Base-by-base conservation (phyloP, 2,888 invertebrate genomes). In the Chymomyza fuscimana region DNA sequence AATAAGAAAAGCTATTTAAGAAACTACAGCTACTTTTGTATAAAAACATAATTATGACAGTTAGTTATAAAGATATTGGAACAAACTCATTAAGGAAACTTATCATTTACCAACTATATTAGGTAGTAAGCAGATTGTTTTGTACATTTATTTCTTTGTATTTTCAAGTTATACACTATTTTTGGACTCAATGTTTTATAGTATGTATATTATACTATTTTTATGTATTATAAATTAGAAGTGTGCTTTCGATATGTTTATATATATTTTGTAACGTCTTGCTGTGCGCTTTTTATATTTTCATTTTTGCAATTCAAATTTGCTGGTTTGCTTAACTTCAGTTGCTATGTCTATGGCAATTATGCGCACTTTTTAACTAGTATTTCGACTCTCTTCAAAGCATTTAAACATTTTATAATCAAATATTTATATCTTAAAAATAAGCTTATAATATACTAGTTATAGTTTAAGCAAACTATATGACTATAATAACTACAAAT, bases 211-310 rank as follows among this genome's bases (percentile, higher is more conserved):
- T 7, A 32, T 32, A 32, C 6, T 12, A 9, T 3, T 5, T 19
- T 15, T 22, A 54, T 5, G 7, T 16, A 16, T 9, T 9, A 9
- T 19, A 54, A 54, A 15, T 54, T 54, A 54, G 6, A 46, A 32
- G 4, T 69, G 51, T 63, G 50, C 51, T 73, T 70, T 78, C 78
- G 86, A 86, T 82, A 82, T 78, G 78, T n/a, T n/a, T n/a, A n/a
- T 72, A 3, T 46, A 58, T 62, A 51, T 32, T 22, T 40, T 56
- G 50, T 10, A 12, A 25, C 32, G 10, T 63, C 22, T 9, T 62
- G 29, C 64, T 70, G 59, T 59, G 46, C 36, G 15, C 60, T n/a
- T 67, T 46, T 46, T 12, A 46, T 4, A 46, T 46, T 3, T 46
- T 46, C 2, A 46, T 46, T 12, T 12, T 36, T 36, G 6, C 36